Base-by-base conservation (phyloP, 2,113 vertebrate genomes). In the Pelmatolapia mariae region DNA sequence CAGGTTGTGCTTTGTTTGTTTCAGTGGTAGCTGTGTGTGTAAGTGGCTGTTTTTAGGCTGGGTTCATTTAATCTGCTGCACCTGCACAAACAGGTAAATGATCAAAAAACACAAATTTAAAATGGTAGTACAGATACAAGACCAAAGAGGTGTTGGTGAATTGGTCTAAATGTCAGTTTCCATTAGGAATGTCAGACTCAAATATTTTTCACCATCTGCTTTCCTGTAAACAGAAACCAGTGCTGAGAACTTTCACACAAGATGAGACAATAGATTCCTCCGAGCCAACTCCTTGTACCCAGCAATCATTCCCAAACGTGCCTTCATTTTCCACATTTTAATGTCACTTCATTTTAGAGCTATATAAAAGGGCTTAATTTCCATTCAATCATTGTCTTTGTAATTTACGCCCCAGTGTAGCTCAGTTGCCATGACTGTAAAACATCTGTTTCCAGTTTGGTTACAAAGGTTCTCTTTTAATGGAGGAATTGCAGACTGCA, bases 361-460 rank as follows among this genome's bases (percentile, higher is more conserved):
- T 38, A 10, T 18, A 68, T 54, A 33, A 81, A 87, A 50, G 22
- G 10, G 16, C 18, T 81, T 91, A 2, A 87, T 86, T 91, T 86
- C 79, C 81, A 71, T 89, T 73, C 18, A 88, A 57, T 91, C 79
- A 83, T 84, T 80, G 63, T 87, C 18, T 89, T 61, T 84, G 45
- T 82, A 40, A 83, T 84, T 86, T 56, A 78, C n/a, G 0, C 43
- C 71, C 36, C 3, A 13, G 50, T 22, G 24, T 43, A 29, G 56
- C 87, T 86, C 6, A 22, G 22, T 86, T 76, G 71, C 89, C 82
- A 84, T 2, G 15, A 63, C 76, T 87, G 68, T 29, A 22, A 83
- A 85, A 85, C 94, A 94, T 95, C 91, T 94, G 91, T 81, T 92
- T 90, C 53, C 53, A 90, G 26, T 95, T 87, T 89, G 56, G 57